Evolutionary conservation across 2,113 vertebrate genomes (phyloP).

Genomic region (Microcebus lehilahytsara): DNA sequence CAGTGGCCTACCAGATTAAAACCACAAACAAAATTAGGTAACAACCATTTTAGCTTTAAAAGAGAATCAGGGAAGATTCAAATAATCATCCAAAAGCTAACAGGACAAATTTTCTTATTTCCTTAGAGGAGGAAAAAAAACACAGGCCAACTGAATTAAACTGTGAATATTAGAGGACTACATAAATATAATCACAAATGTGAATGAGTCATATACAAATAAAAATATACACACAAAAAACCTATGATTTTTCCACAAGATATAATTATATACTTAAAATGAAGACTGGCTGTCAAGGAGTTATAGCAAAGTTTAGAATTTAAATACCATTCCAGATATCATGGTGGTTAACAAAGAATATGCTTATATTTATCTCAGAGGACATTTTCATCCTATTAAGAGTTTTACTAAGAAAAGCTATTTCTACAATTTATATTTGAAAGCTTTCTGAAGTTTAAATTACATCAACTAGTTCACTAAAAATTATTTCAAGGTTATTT

Average conservation of each 20-base stretch:
- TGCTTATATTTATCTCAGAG: conserved; percentile 31
- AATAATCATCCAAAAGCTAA: conserved; percentile 38
- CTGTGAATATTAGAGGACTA: conserved; percentile 66
- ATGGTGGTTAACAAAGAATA: conserved; percentile 38
- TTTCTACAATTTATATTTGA: conserved; percentile 40
- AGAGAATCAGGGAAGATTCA: background rate
- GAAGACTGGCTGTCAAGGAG: conserved; percentile 49
- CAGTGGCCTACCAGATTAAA: background rate
- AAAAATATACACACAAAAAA: conserved; percentile 68
- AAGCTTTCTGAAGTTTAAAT: conserved; percentile 48
- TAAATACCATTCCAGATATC: conserved; percentile 48
- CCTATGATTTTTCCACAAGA: conserved; percentile 53
- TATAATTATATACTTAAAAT: conserved; percentile 60
- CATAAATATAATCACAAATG: conserved; percentile 70
- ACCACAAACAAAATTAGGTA: background rate
- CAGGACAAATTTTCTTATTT: conserved; percentile 41
- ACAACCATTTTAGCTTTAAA: conserved; percentile 40
- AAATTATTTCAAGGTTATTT: conserved; percentile 34
- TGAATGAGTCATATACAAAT: conserved; percentile 72
- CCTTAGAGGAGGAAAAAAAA: conserved; percentile 46
- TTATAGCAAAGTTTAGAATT: conserved; percentile 43
- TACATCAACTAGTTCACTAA: conserved; percentile 5
- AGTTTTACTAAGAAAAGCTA: conserved; percentile 52
- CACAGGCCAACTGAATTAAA: conserved; percentile 60
- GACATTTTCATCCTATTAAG: conserved; percentile 33